Conservation (phyloP, 2,113 vertebrate genomes). For the Gallinago media region DNA sequence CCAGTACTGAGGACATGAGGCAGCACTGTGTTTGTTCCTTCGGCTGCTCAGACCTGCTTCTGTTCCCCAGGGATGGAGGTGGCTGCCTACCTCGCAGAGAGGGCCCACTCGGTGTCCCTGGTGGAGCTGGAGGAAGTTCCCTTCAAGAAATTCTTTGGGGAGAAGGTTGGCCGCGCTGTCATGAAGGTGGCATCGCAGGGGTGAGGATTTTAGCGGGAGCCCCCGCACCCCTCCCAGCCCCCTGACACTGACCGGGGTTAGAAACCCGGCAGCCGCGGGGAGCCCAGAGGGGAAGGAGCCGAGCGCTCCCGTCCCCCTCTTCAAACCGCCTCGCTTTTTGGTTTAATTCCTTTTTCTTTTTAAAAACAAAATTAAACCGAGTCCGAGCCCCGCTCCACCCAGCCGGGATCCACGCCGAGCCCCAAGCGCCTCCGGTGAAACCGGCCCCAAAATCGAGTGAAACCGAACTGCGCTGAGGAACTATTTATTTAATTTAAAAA, state of each 20-base stretch:
- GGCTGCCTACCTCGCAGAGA: slow-evolving; percentile 91
- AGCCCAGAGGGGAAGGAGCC: slow-evolving; percentile 33
- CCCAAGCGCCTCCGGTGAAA: background rate
- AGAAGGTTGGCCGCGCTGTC: slow-evolving; percentile 91
- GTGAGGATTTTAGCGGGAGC: background rate
- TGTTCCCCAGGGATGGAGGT: slow-evolving; percentile 92
- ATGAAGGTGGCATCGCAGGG: slow-evolving; percentile 88
- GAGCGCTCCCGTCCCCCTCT: background rate
- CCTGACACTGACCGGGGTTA: slow-evolving; percentile 1
- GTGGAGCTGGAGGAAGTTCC: slow-evolving; percentile 92
- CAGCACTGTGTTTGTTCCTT: accelerated
- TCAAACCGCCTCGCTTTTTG: background rate
- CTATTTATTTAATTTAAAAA: slow-evolving; percentile 49
- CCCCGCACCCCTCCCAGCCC: background rate
- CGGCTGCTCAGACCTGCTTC: accelerated
- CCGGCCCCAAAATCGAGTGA: background rate
- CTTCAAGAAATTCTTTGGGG: slow-evolving; percentile 92
- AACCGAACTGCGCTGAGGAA: background rate
- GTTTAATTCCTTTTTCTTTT: background rate
- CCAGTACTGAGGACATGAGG: accelerated
- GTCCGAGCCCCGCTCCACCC: accelerated
- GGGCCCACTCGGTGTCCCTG: slow-evolving; percentile 95
- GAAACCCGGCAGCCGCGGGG: slow-evolving; percentile 15
- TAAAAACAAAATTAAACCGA: background rate
- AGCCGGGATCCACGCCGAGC: background rate